A percentile compares a stretch with the other conserved stretches of the same genome.
Conservation (phyloP, 2,797 vertebrate genomes). For the Zenarchopterus dispar region DNA sequence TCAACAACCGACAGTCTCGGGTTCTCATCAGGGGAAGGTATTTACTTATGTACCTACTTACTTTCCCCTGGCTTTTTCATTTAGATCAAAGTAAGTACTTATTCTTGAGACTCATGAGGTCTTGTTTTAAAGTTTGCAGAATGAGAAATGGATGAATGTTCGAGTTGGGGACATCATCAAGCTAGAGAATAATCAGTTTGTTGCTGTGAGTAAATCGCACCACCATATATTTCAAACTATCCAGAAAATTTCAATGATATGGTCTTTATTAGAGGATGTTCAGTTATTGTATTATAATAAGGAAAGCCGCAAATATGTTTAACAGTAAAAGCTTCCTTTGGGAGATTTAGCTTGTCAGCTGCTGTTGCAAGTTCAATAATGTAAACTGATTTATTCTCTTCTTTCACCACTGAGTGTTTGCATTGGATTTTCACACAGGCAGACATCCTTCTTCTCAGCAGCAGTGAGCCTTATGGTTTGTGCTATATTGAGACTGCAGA, state of each 20-base stretch:
- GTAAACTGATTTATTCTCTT: constrained; percentile 30
- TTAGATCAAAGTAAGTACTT: neutral
- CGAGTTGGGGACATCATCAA: constrained; percentile 86
- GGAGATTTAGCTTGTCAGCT: neutral
- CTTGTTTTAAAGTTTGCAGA: constrained; percentile 77
- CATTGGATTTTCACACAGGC: constrained; percentile 78
- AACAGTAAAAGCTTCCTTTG: neutral
- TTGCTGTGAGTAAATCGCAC: constrained; percentile 83
- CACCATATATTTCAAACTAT: neutral
- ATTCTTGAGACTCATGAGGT: neutral
- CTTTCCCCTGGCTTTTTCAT: neutral
- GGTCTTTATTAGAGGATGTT: neutral
- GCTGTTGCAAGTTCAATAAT: neutral
- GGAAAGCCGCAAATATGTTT: neutral
- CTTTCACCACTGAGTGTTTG: constrained; percentile 30
- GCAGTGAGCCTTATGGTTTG: constrained; percentile 88
- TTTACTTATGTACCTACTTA: constrained; percentile 45
- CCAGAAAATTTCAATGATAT: neutral
- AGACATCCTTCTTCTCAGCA: constrained; percentile 89
- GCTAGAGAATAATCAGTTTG: constrained; percentile 89
- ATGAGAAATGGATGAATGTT: constrained; percentile 88
- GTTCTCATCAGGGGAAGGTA: constrained; percentile 84
- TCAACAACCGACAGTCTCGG: constrained; percentile 85
- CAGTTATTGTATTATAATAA: neutral
- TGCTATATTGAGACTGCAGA: constrained; percentile 92